Conservation (phyloP, 2,113 vertebrate species). For the Hemiscyllium ocellatum region DNA sequence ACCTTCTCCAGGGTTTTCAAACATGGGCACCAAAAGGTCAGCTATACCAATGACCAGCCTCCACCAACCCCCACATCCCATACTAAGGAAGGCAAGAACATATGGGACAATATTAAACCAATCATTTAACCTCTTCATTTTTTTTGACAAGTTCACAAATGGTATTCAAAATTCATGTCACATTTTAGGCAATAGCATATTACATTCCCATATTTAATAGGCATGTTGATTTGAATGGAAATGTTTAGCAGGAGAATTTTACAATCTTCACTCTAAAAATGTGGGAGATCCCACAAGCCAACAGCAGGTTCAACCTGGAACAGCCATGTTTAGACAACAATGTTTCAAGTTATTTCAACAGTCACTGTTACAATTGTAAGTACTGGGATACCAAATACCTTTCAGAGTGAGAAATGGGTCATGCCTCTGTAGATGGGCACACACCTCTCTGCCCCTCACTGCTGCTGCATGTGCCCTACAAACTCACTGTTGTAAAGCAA, state of each 20-base stretch:
- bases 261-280: not conserved
- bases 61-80: not conserved
- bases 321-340: not conserved
- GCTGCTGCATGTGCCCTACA: too few species aligned
- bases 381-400: not conserved
- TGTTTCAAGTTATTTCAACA: not conserved
- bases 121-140: not conserved
- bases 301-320: not conserved
- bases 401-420: not conserved
- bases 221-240: not conserved
- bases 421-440: not conserved
- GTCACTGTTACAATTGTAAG: not conserved
- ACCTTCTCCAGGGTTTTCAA: not conserved
- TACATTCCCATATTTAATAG: not conserved
- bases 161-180: not conserved
- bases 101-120: not conserved
- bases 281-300: not conserved
- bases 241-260: not conserved
- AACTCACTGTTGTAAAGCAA: not conserved
- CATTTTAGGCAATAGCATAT: not conserved
- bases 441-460: too few species aligned
- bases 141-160: not conserved
- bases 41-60: not conserved
- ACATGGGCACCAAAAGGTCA: not conserved
- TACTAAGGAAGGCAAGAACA: too few species aligned